A percentile compares a stretch with the other conserved stretches of the same genome.
phyloP scores from a whole-genome alignment of 2,797 vertebrate species.

The Betta splendens region DNA sequence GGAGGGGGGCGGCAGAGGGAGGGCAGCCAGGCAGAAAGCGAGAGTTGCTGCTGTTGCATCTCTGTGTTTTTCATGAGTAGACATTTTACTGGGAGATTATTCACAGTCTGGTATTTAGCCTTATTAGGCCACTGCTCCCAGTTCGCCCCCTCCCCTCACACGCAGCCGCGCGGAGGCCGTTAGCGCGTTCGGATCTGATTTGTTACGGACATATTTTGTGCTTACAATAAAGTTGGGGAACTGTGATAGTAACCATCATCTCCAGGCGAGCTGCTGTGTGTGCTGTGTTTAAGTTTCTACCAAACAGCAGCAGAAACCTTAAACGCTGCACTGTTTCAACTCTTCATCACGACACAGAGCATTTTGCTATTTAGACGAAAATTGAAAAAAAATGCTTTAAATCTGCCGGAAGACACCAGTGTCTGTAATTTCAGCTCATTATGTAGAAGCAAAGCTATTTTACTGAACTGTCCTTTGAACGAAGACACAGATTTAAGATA shows the following conservation, averaged over 20 bases:
- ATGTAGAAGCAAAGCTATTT: no score
- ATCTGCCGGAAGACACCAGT: no score
- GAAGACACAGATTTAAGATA: no score
- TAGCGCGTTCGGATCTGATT: constrained; percentile 34
- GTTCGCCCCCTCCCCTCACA: constrained; percentile 41
- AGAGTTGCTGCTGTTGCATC: constrained; percentile 78
- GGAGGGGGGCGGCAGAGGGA: constrained; percentile 5
- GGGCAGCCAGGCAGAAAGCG: constrained; percentile 62
- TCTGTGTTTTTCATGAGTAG: constrained; percentile 74
- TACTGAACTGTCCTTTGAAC: no score
- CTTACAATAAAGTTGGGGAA: neutral
- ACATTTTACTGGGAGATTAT: constrained; percentile 78
- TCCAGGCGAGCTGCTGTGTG: neutral
- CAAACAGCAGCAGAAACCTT: neutral
- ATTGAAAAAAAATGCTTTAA: no score
- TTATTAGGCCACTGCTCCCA: constrained; percentile 66
- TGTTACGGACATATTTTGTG: no score
- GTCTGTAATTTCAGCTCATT: no score
- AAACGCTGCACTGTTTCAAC: no score
- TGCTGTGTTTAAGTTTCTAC: no score
- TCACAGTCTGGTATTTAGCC: constrained; percentile 73
- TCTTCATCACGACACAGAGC: no score
- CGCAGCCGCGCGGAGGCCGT: constrained; percentile 23
- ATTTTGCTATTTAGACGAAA: no score
- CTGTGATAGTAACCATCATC: neutral